Evolutionary conservation across 2,113 vertebrate genomes (phyloP), one percentile per base, ranked within the genome.

Genomic region (Microtus pennsylvanicus): DNA sequence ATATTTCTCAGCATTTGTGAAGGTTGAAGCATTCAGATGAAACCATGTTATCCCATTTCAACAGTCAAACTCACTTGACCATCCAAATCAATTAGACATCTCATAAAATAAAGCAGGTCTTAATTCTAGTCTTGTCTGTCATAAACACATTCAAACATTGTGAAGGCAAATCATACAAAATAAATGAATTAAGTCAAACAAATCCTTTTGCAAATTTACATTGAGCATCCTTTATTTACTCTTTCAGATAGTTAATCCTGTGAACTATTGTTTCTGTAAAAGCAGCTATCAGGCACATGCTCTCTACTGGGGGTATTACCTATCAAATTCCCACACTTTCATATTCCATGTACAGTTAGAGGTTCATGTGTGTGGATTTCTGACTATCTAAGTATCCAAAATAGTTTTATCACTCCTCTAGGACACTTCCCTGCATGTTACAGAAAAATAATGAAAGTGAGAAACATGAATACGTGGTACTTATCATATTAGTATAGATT

Each of bases 121-220:
- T 86, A 17, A 55, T 94, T 93, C 86, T 93, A 88, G 33, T 89
- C 28, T 93, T 94, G 21, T 94, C 67, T 90, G 28, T 87, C 38
- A 21, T 86, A 89, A 96, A 86, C 65, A 94, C 42, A 89, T 67
- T 47, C 82, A 85, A 90, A 94, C 11, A 89, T 81, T 95, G 58
- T 93, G 76, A 91, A 87, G 61, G 9, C 52, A 89, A 89, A 94
- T 83, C 55, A 95, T 63, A 70, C 38, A 93, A 96, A 97, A 91
- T 92, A 97, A 96, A 91, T 91, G 6, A 89, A 82, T 89, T 91
- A 35, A 69, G 45, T 7, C 81, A 91, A 96, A 93, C 19, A 95
- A 96, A 91, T 91, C 58, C 55, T 69, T 95, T 87, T 74, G n/a
- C 67, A 96, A 97, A 94, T 94, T 89, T 95, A 87, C 11, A 77